Evolutionary conservation across 2,113 vertebrate species (phyloP).

Genomic region (Daphoenositta chrysoptera): DNA sequence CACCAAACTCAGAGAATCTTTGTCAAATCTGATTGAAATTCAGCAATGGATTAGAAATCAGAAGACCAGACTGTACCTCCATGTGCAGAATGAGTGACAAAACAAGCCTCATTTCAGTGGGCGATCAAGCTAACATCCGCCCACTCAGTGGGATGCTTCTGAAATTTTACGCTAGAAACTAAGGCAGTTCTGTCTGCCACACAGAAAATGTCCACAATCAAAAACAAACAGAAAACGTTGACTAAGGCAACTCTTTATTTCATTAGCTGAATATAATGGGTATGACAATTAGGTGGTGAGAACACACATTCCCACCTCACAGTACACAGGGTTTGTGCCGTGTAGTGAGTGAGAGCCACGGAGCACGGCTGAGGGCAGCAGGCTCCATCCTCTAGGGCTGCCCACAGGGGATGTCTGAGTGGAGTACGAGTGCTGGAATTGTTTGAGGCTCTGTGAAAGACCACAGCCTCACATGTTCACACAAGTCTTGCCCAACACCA

Average conservation of each 20-base stretch:
- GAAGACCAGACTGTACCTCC: background rate
- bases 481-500: background rate
- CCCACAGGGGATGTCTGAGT: background rate
- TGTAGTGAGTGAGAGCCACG: rapidly evolving
- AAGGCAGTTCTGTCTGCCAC: background rate
- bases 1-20: background rate
- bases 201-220: background rate
- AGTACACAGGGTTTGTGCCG: background rate
- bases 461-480: background rate
- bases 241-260: background rate
- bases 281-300: background rate
- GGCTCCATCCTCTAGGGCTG: background rate
- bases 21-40: background rate
- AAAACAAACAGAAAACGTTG: background rate
- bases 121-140: background rate
- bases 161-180: background rate
- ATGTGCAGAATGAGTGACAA: background rate
- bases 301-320: background rate
- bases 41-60: background rate
- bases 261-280: background rate
- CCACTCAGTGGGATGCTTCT: background rate
- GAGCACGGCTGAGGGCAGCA: background rate
- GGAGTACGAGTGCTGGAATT: background rate
- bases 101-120: background rate
- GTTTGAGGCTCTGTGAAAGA: background rate